Percentiles rank a stretch among this genome's conserved stretches.
Evolutionary conservation across 2,797 vertebrate genomes (phyloP).

Genomic region (Ficedula albicollis): DNA sequence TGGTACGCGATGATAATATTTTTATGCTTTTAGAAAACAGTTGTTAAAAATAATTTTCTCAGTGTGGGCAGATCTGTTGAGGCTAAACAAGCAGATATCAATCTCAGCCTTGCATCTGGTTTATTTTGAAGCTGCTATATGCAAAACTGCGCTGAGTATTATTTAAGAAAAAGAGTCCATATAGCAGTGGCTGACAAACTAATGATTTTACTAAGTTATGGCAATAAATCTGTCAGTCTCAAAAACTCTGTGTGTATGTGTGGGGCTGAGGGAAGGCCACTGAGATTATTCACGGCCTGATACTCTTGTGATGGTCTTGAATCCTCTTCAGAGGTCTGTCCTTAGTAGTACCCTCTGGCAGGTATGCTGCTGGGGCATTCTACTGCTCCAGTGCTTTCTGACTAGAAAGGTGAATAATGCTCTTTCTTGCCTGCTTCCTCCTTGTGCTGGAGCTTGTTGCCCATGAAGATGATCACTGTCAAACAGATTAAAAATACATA

Average conservation of each 20-base stretch:
- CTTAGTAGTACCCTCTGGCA: neutral
- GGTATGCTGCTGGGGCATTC: neutral
- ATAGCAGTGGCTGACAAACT: neutral
- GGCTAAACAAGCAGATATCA: neutral
- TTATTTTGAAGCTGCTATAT: neutral
- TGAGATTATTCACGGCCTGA: neutral
- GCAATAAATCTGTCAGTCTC: neutral
- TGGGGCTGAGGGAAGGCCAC: neutral
- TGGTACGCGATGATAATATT: neutral
- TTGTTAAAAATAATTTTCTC: neutral
- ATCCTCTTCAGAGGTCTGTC: neutral
- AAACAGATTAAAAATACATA: neutral
- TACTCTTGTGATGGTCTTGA: neutral
- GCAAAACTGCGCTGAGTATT: neutral
- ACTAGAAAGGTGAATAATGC: neutral
- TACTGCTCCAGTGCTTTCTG: neutral
- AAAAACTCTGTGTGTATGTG: neutral
- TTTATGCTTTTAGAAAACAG: neutral
- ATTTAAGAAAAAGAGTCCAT: neutral
- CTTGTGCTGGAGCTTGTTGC: neutral
- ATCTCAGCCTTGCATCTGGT: neutral
- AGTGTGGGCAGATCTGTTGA: neutral
- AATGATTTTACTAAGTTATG: neutral
- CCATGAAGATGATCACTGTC: neutral
- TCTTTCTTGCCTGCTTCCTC: neutral